These are phyloP conservation scores for Dromius quadrimaculatus DNA, from an alignment of 2,888 invertebrate genomes.

Conservation along the genomic window DNA sequence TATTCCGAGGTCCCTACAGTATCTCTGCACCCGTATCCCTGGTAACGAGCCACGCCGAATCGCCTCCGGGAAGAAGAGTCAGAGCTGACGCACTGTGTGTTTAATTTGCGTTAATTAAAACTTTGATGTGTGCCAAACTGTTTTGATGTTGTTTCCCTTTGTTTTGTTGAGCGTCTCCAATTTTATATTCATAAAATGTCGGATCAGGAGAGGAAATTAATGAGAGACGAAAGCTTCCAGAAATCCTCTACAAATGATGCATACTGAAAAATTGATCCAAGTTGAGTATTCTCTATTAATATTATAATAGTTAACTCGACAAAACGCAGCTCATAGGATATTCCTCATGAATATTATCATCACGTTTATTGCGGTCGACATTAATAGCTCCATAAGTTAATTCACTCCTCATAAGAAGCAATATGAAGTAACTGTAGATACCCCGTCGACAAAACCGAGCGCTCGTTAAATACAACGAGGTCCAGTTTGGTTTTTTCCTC, in stretches of 20 bases:
- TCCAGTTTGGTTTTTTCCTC: slow-evolving; percentile 35
- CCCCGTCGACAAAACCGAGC: not conserved
- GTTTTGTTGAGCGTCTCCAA: no score
- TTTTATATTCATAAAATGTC: no score
- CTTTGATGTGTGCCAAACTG: slow-evolving; percentile 20
- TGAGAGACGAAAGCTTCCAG: no score
- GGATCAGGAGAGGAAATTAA: no score
- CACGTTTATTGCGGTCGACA: slow-evolving; percentile 11
- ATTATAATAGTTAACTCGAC: no score
- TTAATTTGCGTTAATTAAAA: slow-evolving; percentile 37
- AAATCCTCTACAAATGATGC: no score
- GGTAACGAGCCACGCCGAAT: slow-evolving; percentile 6
- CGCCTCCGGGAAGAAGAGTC: not conserved
- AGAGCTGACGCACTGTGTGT: slow-evolving; percentile 13
- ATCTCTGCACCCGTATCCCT: slow-evolving; percentile 20
- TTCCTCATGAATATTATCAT: no score
- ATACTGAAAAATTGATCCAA: no score
- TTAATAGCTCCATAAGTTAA: slow-evolving; percentile 14
- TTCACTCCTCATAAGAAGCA: not conserved
- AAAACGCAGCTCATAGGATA: no score
- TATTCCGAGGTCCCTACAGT: not conserved
- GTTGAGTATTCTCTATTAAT: no score
- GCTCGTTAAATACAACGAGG: slow-evolving; percentile 18
- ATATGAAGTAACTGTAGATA: slow-evolving; percentile 1
- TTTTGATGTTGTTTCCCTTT: not conserved